Conservation (phyloP, 2,113 vertebrate species). For the Chaetops frenatus region DNA sequence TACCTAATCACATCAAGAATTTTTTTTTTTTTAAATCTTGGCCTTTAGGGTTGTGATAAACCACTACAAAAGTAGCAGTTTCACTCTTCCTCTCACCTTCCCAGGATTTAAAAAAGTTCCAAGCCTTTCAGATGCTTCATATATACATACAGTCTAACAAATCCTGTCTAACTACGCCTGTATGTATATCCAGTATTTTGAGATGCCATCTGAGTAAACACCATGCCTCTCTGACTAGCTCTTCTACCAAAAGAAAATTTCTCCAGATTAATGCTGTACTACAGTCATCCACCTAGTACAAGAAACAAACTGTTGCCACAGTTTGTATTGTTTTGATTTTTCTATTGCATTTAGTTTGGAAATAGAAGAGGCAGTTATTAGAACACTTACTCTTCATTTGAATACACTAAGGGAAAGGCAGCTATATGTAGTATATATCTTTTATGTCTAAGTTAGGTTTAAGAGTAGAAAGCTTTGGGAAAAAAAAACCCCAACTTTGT, state of each 20-base stretch:
- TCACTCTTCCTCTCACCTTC: neutral
- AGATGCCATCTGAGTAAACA: neutral
- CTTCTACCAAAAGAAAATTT: neutral
- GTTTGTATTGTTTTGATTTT: neutral
- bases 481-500: neutral
- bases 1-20: neutral
- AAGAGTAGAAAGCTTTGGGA: neutral
- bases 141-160: neutral
- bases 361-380: neutral
- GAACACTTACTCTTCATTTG: neutral
- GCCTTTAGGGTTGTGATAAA: neutral
- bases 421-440: rapidly evolving
- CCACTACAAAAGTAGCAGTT: neutral
- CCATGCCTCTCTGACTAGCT: neutral
- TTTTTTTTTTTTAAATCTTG: neutral
- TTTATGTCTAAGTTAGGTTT: neutral
- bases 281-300: neutral
- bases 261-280: neutral
- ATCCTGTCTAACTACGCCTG: neutral
- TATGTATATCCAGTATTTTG: neutral
- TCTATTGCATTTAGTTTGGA: neutral
- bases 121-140: neutral
- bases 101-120: neutral
- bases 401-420: neutral
- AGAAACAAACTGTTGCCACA: neutral